Evolutionary conservation across 53 echinoderm and acorn worm genomes (phyloP), one percentile per base, ranked within the genome.

Genomic region (Actinopyga echinites): DNA sequence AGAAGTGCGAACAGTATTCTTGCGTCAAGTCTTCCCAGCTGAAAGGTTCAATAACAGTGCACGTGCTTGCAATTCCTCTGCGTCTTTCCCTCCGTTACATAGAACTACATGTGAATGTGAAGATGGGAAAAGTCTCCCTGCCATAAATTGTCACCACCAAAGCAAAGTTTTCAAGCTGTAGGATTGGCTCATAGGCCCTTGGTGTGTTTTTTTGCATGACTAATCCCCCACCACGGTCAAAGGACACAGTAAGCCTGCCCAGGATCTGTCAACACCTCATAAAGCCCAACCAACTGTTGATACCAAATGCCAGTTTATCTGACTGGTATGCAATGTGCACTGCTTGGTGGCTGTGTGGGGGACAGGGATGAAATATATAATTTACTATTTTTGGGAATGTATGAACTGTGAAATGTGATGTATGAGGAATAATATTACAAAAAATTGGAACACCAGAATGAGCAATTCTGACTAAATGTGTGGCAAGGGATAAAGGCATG

Each of bases 261-360:
- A 40, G 26, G 20, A 71, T 71, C 71, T 71, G 71, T 71, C 71
- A 71, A 44, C 71, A 71, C 71, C 71, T 40, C 38, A 71, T 71
- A 71, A 71, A 71, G 71, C 71, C 7, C 71, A 71, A 71, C 71
- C 71, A 71, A 71, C 71, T 71, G 71, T 71, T 71, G 71, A 71
- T 71, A 71, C 42, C 42, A 71, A 42, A 71, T 63, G 42, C 71
- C 31, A 42, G 36, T 66, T 71, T 71, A 71, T 71, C 71, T 24
- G 71, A 28, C 44, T 71, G 71, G 71, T 71, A 71, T 71, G 71
- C 42, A 21, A 71, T 71, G 21, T 71, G 37, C 71, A 40, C n/a
- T 44, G 21, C 40, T 12, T 42, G 31, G 29, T 44, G 28, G 44
- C 42, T 26, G 24, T 71, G 71, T 71, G 71, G 71, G 71, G 63